Evolutionary conservation across 2,113 vertebrate genomes (phyloP).

Genomic region (Lycaon pictus): DNA sequence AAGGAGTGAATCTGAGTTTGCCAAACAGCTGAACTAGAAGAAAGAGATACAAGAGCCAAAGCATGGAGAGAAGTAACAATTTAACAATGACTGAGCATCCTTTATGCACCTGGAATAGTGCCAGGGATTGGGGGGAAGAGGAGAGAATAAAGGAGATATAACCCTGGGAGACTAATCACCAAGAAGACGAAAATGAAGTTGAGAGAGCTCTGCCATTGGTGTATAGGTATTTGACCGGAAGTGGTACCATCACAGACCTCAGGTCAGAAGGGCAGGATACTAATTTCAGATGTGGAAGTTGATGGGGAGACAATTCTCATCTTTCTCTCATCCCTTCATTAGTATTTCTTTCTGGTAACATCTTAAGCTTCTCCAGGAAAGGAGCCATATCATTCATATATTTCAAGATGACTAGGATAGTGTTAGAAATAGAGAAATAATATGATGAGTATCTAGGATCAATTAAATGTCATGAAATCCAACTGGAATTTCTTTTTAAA

Average conservation of each 20-base stretch:
- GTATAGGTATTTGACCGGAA: neutral
- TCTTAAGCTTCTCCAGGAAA: neutral
- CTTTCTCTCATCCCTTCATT: neutral
- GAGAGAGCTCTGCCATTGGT: neutral
- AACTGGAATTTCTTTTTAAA: conserved; percentile 13
- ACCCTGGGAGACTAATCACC: neutral
- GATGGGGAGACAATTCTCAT: neutral
- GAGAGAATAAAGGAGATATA: neutral
- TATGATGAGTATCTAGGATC: neutral
- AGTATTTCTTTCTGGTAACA: neutral
- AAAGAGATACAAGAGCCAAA: neutral
- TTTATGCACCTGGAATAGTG: neutral
- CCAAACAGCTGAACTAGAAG: neutral
- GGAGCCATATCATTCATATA: neutral
- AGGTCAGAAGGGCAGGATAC: neutral
- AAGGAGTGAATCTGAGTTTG: neutral
- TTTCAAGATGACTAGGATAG: neutral
- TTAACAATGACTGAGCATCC: neutral
- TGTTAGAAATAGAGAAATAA: neutral
- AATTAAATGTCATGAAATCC: conserved; percentile 44
- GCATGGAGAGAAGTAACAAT: neutral
- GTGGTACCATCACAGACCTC: neutral
- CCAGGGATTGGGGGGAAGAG: neutral
- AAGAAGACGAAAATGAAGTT: neutral
- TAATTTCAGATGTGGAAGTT: neutral